Percentiles rank a stretch among this genome's conserved stretches.
Evolutionary conservation across 2,113 vertebrate species (phyloP).

Genomic region (Varanus salvator): DNA sequence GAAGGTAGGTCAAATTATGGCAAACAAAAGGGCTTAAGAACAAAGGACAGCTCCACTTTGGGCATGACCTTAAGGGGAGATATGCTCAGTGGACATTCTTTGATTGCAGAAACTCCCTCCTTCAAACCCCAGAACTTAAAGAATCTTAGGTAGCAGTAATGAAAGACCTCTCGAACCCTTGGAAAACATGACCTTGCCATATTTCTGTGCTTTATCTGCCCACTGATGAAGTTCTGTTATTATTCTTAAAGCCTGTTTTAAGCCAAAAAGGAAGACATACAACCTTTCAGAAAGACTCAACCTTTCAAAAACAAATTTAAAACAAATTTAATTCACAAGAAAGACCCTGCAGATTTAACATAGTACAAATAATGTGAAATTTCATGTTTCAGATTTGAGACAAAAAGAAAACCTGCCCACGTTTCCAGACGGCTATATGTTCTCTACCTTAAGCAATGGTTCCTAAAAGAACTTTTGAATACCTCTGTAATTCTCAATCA

Average conservation of each 20-base stretch:
- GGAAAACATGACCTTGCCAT: neutral
- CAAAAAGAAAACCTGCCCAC: neutral
- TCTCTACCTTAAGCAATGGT: neutral
- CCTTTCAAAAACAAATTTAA: neutral
- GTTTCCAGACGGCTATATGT: neutral
- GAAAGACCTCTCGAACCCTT: neutral
- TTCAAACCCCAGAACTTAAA: neutral
- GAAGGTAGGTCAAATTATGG: slow-evolving; percentile 17
- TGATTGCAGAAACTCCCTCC: neutral
- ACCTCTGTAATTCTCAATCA: slow-evolving; percentile 7
- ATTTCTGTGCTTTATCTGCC: neutral
- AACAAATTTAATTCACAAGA: slow-evolving; percentile 4
- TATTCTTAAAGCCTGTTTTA: neutral
- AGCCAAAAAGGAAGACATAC: neutral
- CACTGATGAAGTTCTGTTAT: neutral
- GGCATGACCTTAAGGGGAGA: neutral
- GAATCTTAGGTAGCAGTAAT: neutral
- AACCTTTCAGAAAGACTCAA: neutral
- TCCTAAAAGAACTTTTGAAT: slow-evolving; percentile 1
- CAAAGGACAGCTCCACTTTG: neutral
- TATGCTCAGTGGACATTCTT: neutral
- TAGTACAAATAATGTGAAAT: neutral
- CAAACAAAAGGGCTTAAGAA: slow-evolving; percentile 6
- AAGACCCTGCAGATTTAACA: neutral
- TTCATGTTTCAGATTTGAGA: neutral